Evolutionary conservation across 1,140 invertebrate genomes (phyloP).

Genomic region (Hypsibius dujardini): DNA sequence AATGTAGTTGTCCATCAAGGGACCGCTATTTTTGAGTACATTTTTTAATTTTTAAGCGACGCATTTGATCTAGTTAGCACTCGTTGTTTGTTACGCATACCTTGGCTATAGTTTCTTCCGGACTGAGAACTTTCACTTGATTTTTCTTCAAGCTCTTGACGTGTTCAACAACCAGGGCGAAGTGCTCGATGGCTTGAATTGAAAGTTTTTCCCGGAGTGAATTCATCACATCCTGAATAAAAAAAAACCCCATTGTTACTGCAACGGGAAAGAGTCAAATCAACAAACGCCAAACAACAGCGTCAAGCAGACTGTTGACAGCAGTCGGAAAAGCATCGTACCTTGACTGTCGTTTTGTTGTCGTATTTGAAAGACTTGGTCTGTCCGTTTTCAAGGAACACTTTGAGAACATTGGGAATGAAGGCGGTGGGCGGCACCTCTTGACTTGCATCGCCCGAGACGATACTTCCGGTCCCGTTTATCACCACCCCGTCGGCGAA

Average conservation of each 20-base stretch:
- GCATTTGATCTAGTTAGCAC: no score
- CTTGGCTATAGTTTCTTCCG: constrained; percentile 59
- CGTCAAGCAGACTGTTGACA: no score
- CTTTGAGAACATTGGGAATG: constrained; percentile 76
- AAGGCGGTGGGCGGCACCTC: constrained; percentile 37
- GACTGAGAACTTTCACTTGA: constrained; percentile 61
- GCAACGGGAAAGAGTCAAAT: no score
- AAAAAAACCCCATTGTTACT: constrained; percentile 8
- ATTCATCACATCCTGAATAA: constrained; percentile 52
- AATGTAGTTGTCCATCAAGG: no score
- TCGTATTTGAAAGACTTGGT: constrained; percentile 93
- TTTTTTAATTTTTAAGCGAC: not conserved
- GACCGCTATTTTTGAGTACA: no score
- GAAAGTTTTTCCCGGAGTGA: constrained; percentile 68
- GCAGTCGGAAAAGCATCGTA: constrained; percentile 23
- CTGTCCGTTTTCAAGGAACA: constrained; percentile 78
- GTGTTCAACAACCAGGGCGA: constrained; percentile 71
- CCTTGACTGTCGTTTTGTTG: constrained; percentile 58
- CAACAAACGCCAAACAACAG: no score
- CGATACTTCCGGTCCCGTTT: constrained; percentile 44
- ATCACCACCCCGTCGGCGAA: constrained; percentile 72
- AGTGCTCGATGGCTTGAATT: constrained; percentile 57
- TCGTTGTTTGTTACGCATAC: constrained; percentile 35
- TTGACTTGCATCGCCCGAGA: constrained; percentile 26
- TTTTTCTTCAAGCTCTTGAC: constrained; percentile 64